Conservation (phyloP, 2,888 invertebrate genomes). For the Nomada ferruginata region DNA sequence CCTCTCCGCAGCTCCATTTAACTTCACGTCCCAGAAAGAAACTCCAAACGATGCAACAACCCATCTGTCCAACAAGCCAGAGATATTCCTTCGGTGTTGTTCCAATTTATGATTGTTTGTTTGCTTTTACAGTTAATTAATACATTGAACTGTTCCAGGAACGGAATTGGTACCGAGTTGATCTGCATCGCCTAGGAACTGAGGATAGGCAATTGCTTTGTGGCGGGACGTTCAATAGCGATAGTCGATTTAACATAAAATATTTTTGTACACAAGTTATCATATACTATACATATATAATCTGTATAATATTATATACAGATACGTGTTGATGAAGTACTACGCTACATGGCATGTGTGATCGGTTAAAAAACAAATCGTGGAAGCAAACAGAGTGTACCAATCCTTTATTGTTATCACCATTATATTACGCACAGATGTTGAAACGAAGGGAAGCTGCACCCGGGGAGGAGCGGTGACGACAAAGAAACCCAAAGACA, state of each 20-base stretch:
- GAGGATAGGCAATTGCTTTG: conserved; percentile 60
- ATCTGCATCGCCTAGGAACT: conserved; percentile 64
- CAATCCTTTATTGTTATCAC: conserved; percentile 24
- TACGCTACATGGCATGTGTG: conserved; percentile 19
- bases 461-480: background rate
- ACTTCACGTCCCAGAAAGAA: no score
- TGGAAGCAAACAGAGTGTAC: conserved; percentile 4
- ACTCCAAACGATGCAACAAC: no score
- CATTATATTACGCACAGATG: conserved; percentile 27
- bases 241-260: conserved; percentile 67
- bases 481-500: conserved; percentile 37
- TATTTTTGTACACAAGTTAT: conserved; percentile 71
- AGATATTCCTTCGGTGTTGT: background rate
- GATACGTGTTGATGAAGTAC: conserved; percentile 3
- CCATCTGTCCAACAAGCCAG: background rate
- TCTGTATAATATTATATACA: conserved; percentile 47
- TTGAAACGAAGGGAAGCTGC: no score
- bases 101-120: background rate
- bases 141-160: conserved; percentile 71
- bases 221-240: conserved; percentile 53
- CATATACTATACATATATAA: conserved; percentile 48
- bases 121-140: background rate
- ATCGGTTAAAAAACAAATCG: background rate
- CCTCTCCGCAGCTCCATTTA: no score
- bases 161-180: conserved; percentile 79